Evolutionary conservation across 2,888 invertebrate species (phyloP), one percentile per base, ranked within the genome.

Genomic region (Timema podura): DNA sequence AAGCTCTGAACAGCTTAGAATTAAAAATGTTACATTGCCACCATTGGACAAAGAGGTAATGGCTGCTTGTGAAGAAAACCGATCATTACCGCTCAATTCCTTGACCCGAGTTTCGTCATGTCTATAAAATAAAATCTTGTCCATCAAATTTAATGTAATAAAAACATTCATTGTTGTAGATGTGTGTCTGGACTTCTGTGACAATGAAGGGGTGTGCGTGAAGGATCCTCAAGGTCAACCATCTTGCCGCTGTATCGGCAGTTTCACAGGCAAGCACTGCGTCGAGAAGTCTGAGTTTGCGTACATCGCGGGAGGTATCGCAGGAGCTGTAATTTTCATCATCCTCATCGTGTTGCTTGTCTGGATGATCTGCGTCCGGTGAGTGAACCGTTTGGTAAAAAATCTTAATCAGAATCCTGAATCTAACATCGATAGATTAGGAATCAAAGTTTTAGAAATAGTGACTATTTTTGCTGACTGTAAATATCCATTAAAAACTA

Each of bases 341-440:
- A 95, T 96, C 78, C 89, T 96, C 81, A 89, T 96, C 77, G 95
- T 95, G 49, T 86, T 96, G 74, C 88, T 96, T 69, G 94, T 96
- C 76, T 96, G 96, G 96, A 96, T 96, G 96, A 96, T 96, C 79
- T 96, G 96, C 80, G 95, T 93, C 71, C 91, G 92, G 90, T 91
- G 80, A 73, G 76, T 75, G 47, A 57, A 10, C 16, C 6, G n/a
- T 46, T 15, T 0, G 15, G 45, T 13, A 64, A 30, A 64, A 13
- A 59, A 15, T 16, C 30, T 16, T 5, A 6, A 10, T 0, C n/a
- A 16, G 3, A 54, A 54, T 11, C 44, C 30, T 68, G 1, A 46
- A 46, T 8, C 16, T n/a, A n/a, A n/a, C n/a, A n/a, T n/a, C n/a
- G n/a, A n/a, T n/a, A n/a, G n/a, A n/a, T n/a, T n/a, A n/a, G n/a